phyloP scores from a whole-genome alignment of 2,888 invertebrate genomes.

The Xanthia togata region DNA sequence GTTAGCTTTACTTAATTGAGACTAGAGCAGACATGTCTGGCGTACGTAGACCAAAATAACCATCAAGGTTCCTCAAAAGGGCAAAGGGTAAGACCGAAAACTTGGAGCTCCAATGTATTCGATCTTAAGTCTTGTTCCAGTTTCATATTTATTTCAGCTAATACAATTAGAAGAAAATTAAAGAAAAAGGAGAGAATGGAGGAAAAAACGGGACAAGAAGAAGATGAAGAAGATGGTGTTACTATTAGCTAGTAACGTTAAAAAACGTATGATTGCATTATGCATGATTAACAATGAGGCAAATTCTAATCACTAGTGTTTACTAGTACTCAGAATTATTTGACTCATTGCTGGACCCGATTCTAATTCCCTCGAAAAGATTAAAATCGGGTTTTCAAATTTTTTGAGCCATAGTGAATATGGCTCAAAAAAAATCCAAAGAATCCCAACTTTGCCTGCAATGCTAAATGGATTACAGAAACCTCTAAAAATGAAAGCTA shows the following conservation, averaged over 20 bases:
- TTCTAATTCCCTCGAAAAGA: no score
- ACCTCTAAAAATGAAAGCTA: conserved; percentile 7
- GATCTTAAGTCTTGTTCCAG: background rate
- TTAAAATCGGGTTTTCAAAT: conserved; percentile 11
- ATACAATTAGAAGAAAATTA: background rate
- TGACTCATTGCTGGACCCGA: no score
- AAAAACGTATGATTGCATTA: background rate
- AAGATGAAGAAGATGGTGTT: background rate
- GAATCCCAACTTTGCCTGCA: conserved; percentile 3
- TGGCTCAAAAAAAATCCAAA: no score
- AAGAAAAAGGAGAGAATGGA: background rate
- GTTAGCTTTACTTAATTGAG: conserved; percentile 15
- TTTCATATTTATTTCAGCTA: background rate
- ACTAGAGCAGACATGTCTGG: conserved; percentile 27
- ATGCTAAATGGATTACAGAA: conserved; percentile 18
- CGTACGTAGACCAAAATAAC: conserved; percentile 30
- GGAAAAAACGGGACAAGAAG: background rate
- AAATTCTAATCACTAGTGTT: background rate
- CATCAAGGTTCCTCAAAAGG: conserved; percentile 6
- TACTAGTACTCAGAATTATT: no score
- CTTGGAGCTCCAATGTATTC: background rate
- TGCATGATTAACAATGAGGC: background rate
- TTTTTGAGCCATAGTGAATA: background rate
- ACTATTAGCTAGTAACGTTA: no score
- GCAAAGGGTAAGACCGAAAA: conserved; percentile 15